Base-by-base conservation (phyloP, 2,113 vertebrate species). In the Clarias batrachus region DNA sequence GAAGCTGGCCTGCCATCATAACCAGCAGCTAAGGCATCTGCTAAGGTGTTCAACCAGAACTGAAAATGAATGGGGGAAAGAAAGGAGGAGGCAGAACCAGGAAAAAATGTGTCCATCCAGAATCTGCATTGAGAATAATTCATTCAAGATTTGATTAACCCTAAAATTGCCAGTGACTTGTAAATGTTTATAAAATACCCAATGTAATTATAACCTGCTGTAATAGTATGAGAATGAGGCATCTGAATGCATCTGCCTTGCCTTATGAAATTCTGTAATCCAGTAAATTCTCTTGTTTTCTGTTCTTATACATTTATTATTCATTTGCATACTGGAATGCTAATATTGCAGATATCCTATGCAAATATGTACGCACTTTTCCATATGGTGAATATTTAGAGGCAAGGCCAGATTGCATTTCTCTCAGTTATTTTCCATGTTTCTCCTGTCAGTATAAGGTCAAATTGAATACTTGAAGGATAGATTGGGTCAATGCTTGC, bases 121-220 rank as follows among this genome's bases (percentile, higher is more conserved):
- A 71, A 70, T 57, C 25, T 54, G 54, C 41, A 23, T 23, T 62
- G 84, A 70, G 27, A 23, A 77, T 83, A 60, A 83, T 81, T 84
- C 23, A 65, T 23, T 41, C 37, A 66, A 27, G 76, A 57, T 81
- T 54, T 66, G 57, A 16, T 81, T 84, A 41, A 57, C 17, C 4
- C 27, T 74, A 57, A 62, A 66, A 48, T 78, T 57, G 82, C 30
- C 83, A 33, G 76, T 77, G 85, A 84, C 76, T 66, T 87, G 63
- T 77, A 90, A 90, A 88, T 71, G 82, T 89, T 89, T 85, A 82
- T 83, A 71, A 84, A 83, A 76, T 85, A 89, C 88, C 90, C 77
- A 65, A 89, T 89, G 87, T 91, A 90, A 91, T 91, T 91, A 91
- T 90, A 88, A 84, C 87, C 41, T 37, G 6, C 48, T 48, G 7